A percentile compares a stretch with the other conserved stretches of the same genome.
phyloP scores from a whole-genome alignment of 2,888 invertebrate genomes.

The Rhagium mordax region DNA sequence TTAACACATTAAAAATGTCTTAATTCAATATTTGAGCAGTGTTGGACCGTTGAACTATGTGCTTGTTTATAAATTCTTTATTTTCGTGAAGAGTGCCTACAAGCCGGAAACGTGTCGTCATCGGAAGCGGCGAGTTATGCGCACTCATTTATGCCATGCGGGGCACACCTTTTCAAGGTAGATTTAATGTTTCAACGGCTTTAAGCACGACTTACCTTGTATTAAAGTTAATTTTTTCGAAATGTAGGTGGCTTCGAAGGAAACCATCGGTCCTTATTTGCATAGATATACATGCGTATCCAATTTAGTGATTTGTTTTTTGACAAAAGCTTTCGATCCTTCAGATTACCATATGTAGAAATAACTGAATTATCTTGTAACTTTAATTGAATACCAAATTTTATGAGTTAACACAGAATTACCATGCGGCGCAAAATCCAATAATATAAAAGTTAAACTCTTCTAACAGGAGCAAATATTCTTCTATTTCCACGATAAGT shows the following conservation, averaged over 20 bases:
- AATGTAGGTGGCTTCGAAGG: slow-evolving; percentile 30
- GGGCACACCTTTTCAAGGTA: slow-evolving; percentile 50
- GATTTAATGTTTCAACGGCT: slow-evolving; percentile 44
- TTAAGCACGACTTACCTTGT: slow-evolving; percentile 15
- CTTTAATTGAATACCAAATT: neutral
- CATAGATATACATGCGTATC: slow-evolving; percentile 48
- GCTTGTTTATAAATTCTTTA: slow-evolving; percentile 12
- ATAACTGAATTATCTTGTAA: neutral
- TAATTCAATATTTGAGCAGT: slow-evolving; percentile 16
- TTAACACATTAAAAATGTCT: neutral
- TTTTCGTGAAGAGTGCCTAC: slow-evolving; percentile 27
- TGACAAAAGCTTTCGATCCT: slow-evolving; percentile 10
- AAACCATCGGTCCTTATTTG: slow-evolving; percentile 36
- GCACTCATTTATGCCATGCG: slow-evolving; percentile 40
- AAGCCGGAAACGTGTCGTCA: slow-evolving; percentile 41
- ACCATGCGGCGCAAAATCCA: neutral
- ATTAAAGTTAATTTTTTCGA: slow-evolving; percentile 33
- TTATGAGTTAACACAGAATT: neutral
- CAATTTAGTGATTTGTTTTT: slow-evolving; percentile 38
- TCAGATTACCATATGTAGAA: neutral
- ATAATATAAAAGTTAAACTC: no score
- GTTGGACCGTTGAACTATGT: slow-evolving; percentile 25
- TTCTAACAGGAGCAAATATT: no score
- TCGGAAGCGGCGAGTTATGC: slow-evolving; percentile 45
- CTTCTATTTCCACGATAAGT: no score